Conservation (phyloP, 2,888 invertebrate genomes). For the Monopis laevigella region DNA sequence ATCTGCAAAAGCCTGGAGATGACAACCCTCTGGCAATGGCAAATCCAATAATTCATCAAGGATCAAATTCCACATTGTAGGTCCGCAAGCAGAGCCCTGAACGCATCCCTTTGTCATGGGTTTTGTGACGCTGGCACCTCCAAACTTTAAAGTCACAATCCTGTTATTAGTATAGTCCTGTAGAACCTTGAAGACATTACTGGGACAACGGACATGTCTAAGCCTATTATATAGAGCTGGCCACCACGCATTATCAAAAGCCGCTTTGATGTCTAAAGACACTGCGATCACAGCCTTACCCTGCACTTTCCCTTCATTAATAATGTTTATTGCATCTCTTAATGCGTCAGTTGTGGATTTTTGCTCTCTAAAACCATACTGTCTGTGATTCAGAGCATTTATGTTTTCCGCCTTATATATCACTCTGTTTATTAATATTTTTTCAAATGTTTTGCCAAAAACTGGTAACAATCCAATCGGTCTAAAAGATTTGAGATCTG, state of each 20-base stretch:
- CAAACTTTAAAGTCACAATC: slow-evolving; percentile 14
- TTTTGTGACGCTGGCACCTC: slow-evolving; percentile 14
- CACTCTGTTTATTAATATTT: slow-evolving; percentile 14
- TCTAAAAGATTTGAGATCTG: slow-evolving; percentile 16
- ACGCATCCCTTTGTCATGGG: slow-evolving; percentile 21
- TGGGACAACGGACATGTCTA: slow-evolving; percentile 15
- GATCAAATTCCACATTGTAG: slow-evolving; percentile 22
- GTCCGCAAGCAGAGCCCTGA: slow-evolving; percentile 22
- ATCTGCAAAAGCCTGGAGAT: slow-evolving; percentile 10
- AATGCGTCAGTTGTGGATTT: slow-evolving; percentile 17
- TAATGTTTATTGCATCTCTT: slow-evolving; percentile 2
- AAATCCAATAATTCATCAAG: slow-evolving; percentile 20
- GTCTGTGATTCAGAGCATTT: not conserved
- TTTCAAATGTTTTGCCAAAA: slow-evolving; percentile 20
- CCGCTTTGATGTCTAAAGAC: slow-evolving; percentile 15
- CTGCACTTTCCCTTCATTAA: not conserved
- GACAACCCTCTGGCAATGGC: not conserved
- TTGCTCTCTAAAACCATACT: slow-evolving; percentile 21
- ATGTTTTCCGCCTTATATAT: slow-evolving; percentile 3
- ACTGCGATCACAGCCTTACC: slow-evolving; percentile 13
- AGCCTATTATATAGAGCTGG: slow-evolving; percentile 18
- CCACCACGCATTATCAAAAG: slow-evolving; percentile 15
- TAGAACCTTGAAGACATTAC: slow-evolving; percentile 18
- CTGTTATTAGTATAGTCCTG: slow-evolving; percentile 17
- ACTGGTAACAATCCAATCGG: slow-evolving; percentile 21